These are phyloP conservation scores for Artibeus lituratus DNA, from an alignment of 2,797 vertebrate species.

Conservation along the genomic window DNA sequence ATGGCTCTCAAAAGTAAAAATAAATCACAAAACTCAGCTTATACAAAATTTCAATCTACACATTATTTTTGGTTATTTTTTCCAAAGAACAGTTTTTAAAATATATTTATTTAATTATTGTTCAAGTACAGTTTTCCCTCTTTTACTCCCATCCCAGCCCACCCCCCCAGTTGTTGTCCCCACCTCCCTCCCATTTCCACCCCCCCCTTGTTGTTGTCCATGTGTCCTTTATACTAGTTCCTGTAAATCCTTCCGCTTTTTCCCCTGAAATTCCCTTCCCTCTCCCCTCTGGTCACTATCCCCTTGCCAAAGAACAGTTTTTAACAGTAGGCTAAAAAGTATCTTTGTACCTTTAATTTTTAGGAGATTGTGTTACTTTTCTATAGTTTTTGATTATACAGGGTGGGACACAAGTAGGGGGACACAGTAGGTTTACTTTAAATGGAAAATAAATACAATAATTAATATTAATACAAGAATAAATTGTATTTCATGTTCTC, in stretches of 20 bases:
- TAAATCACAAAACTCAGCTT: background rate
- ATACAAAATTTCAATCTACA: constrained; percentile 18
- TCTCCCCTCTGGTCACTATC: too few species aligned
- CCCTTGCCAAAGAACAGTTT: background rate
- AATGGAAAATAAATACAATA: background rate
- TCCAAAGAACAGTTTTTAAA: constrained; percentile 5
- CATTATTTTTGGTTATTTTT: constrained; percentile 19
- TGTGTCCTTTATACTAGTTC: too few species aligned
- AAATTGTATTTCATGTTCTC: background rate
- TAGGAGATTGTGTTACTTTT: constrained; percentile 25
- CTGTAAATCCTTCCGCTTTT: too few species aligned
- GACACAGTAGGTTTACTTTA: background rate
- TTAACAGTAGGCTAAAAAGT: constrained; percentile 29
- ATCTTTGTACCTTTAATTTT: constrained; percentile 15
- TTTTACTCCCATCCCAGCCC: too few species aligned
- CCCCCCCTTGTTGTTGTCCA: too few species aligned
- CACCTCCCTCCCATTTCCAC: too few species aligned
- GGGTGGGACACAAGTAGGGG: background rate
- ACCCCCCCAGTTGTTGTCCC: too few species aligned
- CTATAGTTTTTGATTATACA: background rate
- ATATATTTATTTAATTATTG: too few species aligned
- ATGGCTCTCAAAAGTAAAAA: background rate
- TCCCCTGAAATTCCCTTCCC: too few species aligned
- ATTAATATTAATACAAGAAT: background rate
- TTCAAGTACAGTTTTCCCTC: too few species aligned